Evolutionary conservation across 2,888 invertebrate genomes (phyloP).

Genomic region (Tachystola acroxantha): DNA sequence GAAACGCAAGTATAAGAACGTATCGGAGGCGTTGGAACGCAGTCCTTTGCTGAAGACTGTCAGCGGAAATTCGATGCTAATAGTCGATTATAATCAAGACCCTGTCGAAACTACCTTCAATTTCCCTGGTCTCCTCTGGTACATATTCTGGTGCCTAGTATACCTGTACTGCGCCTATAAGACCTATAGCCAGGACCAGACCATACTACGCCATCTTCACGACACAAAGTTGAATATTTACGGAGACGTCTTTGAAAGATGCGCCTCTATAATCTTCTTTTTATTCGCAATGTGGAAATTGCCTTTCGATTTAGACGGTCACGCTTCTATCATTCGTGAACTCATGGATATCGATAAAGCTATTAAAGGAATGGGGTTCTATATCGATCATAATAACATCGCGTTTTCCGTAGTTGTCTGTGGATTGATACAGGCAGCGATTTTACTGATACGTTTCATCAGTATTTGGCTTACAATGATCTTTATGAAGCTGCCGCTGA

Average conservation of each 20-base stretch:
- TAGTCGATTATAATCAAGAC: slow-evolving; percentile 9
- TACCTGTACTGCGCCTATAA: slow-evolving; percentile 40
- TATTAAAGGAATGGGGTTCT: slow-evolving; percentile 33
- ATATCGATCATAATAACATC: slow-evolving; percentile 30
- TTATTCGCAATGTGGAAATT: slow-evolving; percentile 40
- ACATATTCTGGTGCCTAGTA: slow-evolving; percentile 28
- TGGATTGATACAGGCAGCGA: slow-evolving; percentile 23
- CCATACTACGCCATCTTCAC: slow-evolving; percentile 43
- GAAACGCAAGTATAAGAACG: no score
- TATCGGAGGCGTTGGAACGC: no score
- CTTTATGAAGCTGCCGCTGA: slow-evolving; percentile 25
- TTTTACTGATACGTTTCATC: slow-evolving; percentile 37
- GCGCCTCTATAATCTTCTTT: slow-evolving; percentile 30
- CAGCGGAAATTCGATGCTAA: slow-evolving; percentile 20
- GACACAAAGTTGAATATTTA: slow-evolving; percentile 48
- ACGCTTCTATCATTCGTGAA: slow-evolving; percentile 25
- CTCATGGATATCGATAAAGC: slow-evolving; percentile 37
- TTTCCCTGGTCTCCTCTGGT: slow-evolving; percentile 28
- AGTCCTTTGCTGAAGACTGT: no score
- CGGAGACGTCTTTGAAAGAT: slow-evolving; percentile 47
- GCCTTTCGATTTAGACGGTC: slow-evolving; percentile 33
- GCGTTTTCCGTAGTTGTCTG: slow-evolving; percentile 24
- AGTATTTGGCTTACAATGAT: slow-evolving; percentile 20
- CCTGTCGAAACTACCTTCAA: slow-evolving; percentile 24
- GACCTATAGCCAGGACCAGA: slow-evolving; percentile 37